Evolutionary conservation across 1,140 invertebrate genomes (phyloP).

Genomic region (Acyrthosiphon pisum): DNA sequence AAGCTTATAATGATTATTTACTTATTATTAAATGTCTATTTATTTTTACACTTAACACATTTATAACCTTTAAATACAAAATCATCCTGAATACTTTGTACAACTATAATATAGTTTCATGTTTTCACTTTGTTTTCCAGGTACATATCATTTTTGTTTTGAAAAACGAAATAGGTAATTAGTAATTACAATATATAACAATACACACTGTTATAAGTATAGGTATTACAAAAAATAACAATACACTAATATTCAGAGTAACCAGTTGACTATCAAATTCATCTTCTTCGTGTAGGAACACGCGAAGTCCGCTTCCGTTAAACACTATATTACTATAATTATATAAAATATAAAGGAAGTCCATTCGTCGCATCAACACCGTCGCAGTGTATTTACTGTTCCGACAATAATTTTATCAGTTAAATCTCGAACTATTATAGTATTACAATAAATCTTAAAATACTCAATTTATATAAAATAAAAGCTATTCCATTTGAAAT

Average conservation of each 20-base stretch:
- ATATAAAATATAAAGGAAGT: background rate
- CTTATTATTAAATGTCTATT: background rate
- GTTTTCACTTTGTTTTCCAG: background rate
- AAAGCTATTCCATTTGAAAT: background rate
- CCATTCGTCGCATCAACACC: background rate
- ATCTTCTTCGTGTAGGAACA: background rate
- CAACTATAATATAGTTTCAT: background rate
- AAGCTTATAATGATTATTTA: background rate
- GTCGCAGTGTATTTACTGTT: background rate
- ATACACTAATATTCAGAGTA: background rate
- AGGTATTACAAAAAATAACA: background rate
- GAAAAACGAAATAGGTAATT: background rate
- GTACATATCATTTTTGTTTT: background rate
- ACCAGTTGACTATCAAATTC: background rate
- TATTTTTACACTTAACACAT: background rate
- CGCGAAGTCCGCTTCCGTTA: background rate
- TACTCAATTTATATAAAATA: background rate
- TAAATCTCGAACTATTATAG: background rate
- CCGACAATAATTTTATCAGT: background rate
- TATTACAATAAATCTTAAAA: conserved; percentile 6
- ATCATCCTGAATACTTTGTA: background rate
- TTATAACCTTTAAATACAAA: background rate
- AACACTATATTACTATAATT: background rate
- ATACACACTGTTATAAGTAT: background rate
- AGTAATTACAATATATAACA: background rate